These are phyloP conservation scores for Argyresthia albistria DNA, from an alignment of 2,888 invertebrate species.

Conservation along the genomic window DNA sequence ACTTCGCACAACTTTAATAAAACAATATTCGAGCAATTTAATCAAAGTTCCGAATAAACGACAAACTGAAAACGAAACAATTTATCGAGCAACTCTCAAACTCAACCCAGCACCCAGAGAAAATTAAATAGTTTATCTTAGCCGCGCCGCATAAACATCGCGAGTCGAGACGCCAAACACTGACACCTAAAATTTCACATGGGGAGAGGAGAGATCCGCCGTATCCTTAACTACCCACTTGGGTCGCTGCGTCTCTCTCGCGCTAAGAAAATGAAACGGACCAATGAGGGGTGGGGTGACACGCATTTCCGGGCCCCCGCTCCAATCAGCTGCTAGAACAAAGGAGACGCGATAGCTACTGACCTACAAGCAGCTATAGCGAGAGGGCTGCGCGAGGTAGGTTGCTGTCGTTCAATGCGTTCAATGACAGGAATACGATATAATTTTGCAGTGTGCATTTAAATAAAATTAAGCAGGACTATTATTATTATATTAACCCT, in stretches of 20 bases:
- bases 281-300: constrained; percentile 73
- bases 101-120: constrained; percentile 24
- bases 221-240: constrained; percentile 63
- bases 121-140: constrained; percentile 54
- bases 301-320: constrained; percentile 72
- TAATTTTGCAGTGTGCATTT: not conserved
- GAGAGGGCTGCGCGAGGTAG: constrained; percentile 27
- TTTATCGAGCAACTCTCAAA: constrained; percentile 37
- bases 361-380: constrained; percentile 62
- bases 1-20: not conserved
- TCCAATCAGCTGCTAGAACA: constrained; percentile 75
- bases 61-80: constrained; percentile 43
- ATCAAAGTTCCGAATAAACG: constrained; percentile 33
- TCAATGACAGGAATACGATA: not conserved
- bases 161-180: constrained; percentile 40
- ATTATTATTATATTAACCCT: too few relatives aligned
- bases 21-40: constrained; percentile 17
- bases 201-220: constrained; percentile 32
- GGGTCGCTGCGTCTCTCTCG: constrained; percentile 64
- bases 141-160: constrained; percentile 46
- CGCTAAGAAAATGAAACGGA: constrained; percentile 72
- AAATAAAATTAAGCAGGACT: too few relatives aligned
- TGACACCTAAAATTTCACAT: constrained; percentile 56
- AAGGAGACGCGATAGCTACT: constrained; percentile 70
- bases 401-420: not conserved